Conservation (phyloP, 2,888 invertebrate species). For the Electrophaes corylata region DNA sequence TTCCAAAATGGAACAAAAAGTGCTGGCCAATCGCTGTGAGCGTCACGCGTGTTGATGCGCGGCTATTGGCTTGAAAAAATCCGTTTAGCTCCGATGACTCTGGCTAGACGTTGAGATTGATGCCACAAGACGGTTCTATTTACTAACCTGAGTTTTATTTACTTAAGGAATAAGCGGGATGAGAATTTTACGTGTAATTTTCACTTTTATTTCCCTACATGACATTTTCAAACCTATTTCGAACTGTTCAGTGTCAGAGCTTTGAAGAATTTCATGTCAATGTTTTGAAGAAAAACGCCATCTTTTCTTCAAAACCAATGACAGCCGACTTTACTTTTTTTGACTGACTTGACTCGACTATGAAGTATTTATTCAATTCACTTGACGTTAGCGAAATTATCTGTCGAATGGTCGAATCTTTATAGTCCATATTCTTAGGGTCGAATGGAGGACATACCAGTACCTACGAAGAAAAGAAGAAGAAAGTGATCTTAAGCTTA, state of each 20-base stretch:
- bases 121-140: slow-evolving; percentile 63
- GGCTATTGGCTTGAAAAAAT: slow-evolving; percentile 83
- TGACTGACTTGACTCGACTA: no score
- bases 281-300: no score
- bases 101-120: slow-evolving; percentile 80
- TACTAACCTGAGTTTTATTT: slow-evolving; percentile 55
- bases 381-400: no score
- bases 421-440: no score
- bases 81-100: slow-evolving; percentile 80
- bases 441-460: no score
- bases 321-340: no score
- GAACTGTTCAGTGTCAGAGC: not conserved
- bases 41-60: slow-evolving; percentile 82
- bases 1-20: slow-evolving; percentile 83
- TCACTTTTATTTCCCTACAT: slow-evolving; percentile 1
- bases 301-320: no score
- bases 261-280: not conserved
- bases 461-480: no score
- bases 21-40: slow-evolving; percentile 77
- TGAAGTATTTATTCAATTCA: no score
- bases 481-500: no score
- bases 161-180: slow-evolving; percentile 47
- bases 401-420: no score
- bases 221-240: not conserved
- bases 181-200: not conserved